Conservation (phyloP, 2,113 vertebrate species). For the Eudorcas thomsonii region DNA sequence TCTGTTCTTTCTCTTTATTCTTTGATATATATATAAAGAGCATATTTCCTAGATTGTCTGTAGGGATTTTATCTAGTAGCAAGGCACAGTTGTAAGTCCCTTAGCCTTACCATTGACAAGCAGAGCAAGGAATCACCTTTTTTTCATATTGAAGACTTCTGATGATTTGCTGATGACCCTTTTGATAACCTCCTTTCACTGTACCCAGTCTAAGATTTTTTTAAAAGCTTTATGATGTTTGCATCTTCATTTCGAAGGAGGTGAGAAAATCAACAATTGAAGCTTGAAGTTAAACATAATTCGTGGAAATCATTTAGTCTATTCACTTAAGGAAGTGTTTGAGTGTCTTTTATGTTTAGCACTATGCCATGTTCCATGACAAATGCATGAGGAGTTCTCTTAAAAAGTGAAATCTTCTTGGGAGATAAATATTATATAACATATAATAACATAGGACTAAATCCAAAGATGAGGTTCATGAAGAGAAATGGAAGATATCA, state of each 20-base stretch:
- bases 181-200: neutral
- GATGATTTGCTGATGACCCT: neutral
- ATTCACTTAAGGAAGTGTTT: neutral
- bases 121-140: neutral
- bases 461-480: neutral
- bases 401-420: neutral
- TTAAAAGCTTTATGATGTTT: neutral
- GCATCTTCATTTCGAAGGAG: neutral
- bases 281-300: neutral
- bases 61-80: neutral
- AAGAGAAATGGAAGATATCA: too few species aligned
- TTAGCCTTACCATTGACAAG: neutral
- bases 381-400: neutral
- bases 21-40: neutral
- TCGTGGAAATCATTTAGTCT: neutral
- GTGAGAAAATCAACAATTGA: neutral
- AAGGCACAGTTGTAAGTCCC: neutral
- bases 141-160: neutral
- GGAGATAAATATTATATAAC: neutral
- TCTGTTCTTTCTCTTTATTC: neutral
- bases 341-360: neutral
- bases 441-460: neutral
- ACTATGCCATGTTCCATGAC: neutral
- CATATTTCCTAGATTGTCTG: neutral
- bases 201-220: neutral